phyloP scores from a whole-genome alignment of 2,797 vertebrate species.

The Chloroceryle amazona region DNA sequence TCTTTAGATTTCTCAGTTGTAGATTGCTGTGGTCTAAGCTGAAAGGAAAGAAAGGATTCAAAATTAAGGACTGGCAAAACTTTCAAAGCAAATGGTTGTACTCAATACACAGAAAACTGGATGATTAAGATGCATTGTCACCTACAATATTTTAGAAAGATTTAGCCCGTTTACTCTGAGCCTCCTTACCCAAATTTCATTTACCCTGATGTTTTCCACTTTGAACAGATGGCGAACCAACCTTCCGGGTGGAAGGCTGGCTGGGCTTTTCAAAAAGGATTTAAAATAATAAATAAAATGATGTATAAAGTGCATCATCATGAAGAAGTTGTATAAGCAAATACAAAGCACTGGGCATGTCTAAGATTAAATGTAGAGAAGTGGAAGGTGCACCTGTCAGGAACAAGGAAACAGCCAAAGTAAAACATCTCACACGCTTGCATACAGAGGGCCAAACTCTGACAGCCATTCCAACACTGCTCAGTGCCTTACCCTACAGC shows the following conservation, averaged over 20 bases:
- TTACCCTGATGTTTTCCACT: constrained; percentile 59
- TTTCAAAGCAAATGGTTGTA: not conserved
- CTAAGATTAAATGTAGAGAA: not conserved
- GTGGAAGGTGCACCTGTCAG: not conserved
- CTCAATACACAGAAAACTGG: not conserved
- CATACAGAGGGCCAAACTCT: not conserved
- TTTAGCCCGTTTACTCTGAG: constrained; percentile 16
- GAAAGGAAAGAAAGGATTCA: not conserved
- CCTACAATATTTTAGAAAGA: constrained; percentile 8
- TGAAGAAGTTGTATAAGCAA: not conserved
- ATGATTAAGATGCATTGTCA: not conserved
- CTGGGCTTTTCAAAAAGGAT: constrained; percentile 41
- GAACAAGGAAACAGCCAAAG: not conserved
- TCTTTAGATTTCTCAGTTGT: not conserved
- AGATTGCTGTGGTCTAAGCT: not conserved
- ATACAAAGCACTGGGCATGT: not conserved
- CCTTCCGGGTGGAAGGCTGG: constrained; percentile 31
- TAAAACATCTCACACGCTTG: not conserved
- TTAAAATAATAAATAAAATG: constrained; percentile 69
- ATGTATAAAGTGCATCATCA: not conserved
- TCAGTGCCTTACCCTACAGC: fast-evolving
- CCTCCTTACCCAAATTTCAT: constrained; percentile 56
- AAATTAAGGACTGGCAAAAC: not conserved
- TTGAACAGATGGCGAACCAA: constrained; percentile 67
- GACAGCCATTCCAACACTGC: fast-evolving